Evolutionary conservation across 1,140 invertebrate genomes (phyloP).

Genomic region (Heliconius hewitsoni): DNA sequence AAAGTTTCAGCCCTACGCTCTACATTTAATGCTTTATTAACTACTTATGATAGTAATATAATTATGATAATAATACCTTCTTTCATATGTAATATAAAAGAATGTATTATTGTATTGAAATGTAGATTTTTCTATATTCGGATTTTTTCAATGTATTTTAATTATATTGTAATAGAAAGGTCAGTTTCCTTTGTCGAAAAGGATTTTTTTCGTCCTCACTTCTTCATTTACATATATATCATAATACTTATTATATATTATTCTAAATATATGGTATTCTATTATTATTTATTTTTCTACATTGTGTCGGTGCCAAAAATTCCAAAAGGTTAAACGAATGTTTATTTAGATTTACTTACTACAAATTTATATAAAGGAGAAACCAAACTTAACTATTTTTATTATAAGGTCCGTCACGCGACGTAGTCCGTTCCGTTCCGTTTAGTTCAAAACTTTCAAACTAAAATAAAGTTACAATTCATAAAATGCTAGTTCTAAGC

Average conservation of each 20-base stretch:
- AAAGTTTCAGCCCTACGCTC: neutral
- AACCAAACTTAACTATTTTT: neutral
- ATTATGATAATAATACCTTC: too few relatives aligned
- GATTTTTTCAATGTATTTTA: too few relatives aligned
- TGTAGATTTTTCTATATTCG: too few relatives aligned
- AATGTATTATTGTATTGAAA: neutral
- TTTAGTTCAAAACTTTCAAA: neutral
- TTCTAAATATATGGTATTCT: neutral
- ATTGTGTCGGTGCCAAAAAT: neutral
- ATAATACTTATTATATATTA: neutral
- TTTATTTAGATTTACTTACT: neutral
- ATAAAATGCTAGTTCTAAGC: neutral
- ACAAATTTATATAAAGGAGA: neutral
- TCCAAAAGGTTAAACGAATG: neutral
- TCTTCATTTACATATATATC: too few relatives aligned
- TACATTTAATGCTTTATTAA: neutral
- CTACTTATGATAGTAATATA: neutral
- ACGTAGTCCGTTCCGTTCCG: neutral
- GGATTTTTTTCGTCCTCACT: too few relatives aligned
- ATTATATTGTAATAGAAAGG: too few relatives aligned
- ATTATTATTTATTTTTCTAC: neutral
- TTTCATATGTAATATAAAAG: neutral
- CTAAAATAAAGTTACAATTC: neutral
- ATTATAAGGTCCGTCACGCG: neutral
- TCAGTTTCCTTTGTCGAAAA: too few relatives aligned